phyloP scores from a whole-genome alignment of 2,113 vertebrate species.

The Diadophis punctatus region DNA sequence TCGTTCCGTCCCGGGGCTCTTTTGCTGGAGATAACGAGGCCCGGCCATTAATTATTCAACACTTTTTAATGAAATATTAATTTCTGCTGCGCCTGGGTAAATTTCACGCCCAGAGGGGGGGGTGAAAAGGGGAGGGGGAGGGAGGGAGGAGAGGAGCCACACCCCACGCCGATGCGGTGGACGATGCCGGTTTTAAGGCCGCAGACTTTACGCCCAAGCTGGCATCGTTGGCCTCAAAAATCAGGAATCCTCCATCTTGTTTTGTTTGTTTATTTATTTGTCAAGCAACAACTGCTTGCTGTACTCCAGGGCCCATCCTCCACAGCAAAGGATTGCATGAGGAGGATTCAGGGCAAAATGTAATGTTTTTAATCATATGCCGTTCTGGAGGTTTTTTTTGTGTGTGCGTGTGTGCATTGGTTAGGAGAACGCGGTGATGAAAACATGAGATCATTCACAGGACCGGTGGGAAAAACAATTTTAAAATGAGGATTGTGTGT shows the following conservation, averaged over 20 bases:
- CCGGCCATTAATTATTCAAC: background rate
- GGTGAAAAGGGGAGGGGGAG: background rate
- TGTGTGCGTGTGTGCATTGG: background rate
- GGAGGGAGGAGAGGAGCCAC: background rate
- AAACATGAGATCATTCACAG: background rate
- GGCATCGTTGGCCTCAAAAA: too few relatives aligned
- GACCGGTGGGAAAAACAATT: background rate
- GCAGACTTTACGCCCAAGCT: fast-evolving
- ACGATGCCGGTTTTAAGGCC: fast-evolving
- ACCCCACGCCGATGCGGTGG: background rate
- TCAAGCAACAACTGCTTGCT: too few relatives aligned
- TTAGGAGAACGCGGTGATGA: background rate
- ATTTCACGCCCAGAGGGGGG: conserved; percentile 5
- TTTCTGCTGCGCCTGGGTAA: background rate
- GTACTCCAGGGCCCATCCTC: background rate
- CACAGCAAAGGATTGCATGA: background rate
- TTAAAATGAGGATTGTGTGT: background rate
- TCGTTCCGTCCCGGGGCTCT: background rate
- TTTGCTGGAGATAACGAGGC: conserved; percentile 9
- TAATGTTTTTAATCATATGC: background rate
- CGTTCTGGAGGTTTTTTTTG: background rate
- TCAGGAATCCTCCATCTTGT: background rate
- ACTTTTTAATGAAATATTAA: conserved; percentile 29
- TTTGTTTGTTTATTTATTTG: too few relatives aligned
- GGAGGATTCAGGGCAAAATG: background rate